A percentile compares a stretch with the other conserved stretches of the same genome.
Evolutionary conservation across 2,797 vertebrate species (phyloP).

Genomic region (Bradypus variegatus): DNA sequence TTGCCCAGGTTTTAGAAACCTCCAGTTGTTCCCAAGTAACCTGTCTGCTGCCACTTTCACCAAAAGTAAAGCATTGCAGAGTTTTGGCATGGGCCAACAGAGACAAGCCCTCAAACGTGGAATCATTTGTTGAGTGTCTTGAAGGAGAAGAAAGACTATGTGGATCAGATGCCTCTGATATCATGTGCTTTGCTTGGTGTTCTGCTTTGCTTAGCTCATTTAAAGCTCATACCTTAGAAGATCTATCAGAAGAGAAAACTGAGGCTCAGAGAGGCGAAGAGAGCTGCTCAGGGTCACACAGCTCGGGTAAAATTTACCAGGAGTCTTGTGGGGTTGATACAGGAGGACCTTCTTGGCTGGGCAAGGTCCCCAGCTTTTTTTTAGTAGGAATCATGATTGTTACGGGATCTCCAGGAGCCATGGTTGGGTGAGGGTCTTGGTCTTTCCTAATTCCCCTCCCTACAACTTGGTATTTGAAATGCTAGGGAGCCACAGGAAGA

Average conservation of each 20-base stretch:
- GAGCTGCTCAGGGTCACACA: background rate
- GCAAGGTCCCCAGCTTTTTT: background rate
- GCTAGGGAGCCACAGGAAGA: background rate
- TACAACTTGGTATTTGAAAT: background rate
- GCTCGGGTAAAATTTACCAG: background rate
- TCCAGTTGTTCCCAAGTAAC: background rate
- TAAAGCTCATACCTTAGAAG: background rate
- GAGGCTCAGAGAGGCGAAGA: background rate
- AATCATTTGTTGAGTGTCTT: background rate
- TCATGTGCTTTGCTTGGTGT: background rate
- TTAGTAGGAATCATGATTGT: background rate
- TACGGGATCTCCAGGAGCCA: background rate
- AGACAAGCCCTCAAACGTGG: accelerated
- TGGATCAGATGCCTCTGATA: background rate
- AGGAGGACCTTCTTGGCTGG: background rate
- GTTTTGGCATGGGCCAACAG: accelerated
- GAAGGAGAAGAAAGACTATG: too few relatives aligned
- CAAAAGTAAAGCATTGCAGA: too few relatives aligned
- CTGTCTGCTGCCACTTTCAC: background rate
- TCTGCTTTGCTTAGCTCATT: background rate
- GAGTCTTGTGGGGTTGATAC: background rate
- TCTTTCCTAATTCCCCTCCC: background rate
- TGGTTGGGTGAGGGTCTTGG: too few relatives aligned
- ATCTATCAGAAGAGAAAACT: background rate
- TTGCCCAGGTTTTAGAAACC: background rate